Percentiles rank a stretch among this genome's conserved stretches.
These are phyloP conservation scores for Cinclus mexicanus DNA, from an alignment of 2,113 vertebrate genomes.

Conservation along the genomic window DNA sequence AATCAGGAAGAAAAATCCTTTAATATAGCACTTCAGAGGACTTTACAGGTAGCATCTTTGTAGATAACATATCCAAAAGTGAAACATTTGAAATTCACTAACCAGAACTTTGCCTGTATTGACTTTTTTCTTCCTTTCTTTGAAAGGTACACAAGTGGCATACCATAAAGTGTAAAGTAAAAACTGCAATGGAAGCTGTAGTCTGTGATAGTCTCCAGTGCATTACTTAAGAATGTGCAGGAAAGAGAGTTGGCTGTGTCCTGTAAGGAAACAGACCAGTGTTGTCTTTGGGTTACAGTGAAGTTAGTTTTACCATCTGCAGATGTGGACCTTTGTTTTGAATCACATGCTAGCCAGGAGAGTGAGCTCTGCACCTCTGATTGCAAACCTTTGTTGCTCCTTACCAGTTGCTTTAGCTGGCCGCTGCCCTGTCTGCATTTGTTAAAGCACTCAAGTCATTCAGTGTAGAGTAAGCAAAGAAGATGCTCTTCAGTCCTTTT, in stretches of 20 bases:
- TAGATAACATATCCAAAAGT: not conserved
- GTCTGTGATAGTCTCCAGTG: not conserved
- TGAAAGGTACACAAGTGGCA: too few relatives aligned
- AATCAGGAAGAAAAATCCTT: not conserved
- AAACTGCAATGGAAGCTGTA: not conserved
- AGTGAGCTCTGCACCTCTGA: not conserved
- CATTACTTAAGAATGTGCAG: not conserved
- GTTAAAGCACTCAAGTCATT: not conserved
- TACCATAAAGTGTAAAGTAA: not conserved
- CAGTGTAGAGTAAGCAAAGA: not conserved
- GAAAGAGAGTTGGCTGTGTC: not conserved
- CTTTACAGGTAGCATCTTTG: not conserved
- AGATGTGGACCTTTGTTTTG: not conserved
- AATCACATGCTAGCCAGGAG: not conserved
- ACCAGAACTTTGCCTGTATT: not conserved
- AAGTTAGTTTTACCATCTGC: not conserved
- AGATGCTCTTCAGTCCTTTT: not conserved
- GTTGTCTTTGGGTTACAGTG: not conserved
- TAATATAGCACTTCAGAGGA: not conserved
- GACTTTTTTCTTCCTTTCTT: not conserved
- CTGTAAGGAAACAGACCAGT: not conserved
- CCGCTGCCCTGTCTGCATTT: not conserved
- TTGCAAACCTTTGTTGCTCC: not conserved
- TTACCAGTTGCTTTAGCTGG: not conserved
- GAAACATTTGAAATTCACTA: not conserved